A percentile compares a stretch with the other conserved stretches of the same genome.
Conservation (phyloP, 53 echinoderm and acorn worm species). For the Stichopus horrens region DNA sequence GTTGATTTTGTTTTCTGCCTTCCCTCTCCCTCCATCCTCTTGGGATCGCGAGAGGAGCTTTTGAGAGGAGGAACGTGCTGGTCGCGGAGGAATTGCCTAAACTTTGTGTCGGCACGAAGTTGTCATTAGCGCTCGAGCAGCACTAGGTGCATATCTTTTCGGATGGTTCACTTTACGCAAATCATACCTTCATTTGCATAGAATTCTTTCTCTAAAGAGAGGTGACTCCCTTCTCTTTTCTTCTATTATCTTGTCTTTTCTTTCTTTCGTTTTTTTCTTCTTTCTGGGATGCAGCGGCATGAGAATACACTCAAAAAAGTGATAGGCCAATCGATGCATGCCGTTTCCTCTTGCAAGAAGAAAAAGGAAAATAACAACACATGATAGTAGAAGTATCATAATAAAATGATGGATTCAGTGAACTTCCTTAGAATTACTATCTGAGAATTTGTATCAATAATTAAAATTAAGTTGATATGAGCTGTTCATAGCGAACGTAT, state of each 20-base stretch:
- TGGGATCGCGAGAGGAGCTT: conserved; percentile 19
- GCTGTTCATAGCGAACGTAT: too few relatives aligned
- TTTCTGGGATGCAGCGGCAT: not conserved
- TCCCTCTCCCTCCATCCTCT: conserved; percentile 14
- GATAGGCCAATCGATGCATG: conserved; percentile 25
- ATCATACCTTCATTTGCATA: conserved; percentile 37
- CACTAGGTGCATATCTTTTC: conserved; percentile 40
- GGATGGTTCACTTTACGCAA: conserved; percentile 45
- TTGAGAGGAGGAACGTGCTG: conserved; percentile 47
- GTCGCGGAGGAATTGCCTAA: conserved; percentile 31
- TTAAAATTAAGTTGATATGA: too few relatives aligned
- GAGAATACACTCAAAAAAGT: conserved; percentile 7
- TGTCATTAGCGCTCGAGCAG: conserved; percentile 39
- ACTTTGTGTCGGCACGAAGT: conserved; percentile 53
- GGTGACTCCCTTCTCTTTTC: not conserved
- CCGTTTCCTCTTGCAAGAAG: not conserved
- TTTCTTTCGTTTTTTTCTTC: too few relatives aligned
- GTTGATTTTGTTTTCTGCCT: not conserved
- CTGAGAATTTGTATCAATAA: too few relatives aligned
- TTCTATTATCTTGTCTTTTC: too few relatives aligned
- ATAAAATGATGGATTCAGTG: too few relatives aligned
- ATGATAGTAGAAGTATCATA: too few relatives aligned
- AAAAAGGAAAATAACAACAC: not conserved
- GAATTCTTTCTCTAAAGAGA: conserved; percentile 7
- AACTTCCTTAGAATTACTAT: too few relatives aligned